Base-by-base conservation (phyloP, 2,797 vertebrate genomes). In the Pipistrellus pygmaeus region DNA sequence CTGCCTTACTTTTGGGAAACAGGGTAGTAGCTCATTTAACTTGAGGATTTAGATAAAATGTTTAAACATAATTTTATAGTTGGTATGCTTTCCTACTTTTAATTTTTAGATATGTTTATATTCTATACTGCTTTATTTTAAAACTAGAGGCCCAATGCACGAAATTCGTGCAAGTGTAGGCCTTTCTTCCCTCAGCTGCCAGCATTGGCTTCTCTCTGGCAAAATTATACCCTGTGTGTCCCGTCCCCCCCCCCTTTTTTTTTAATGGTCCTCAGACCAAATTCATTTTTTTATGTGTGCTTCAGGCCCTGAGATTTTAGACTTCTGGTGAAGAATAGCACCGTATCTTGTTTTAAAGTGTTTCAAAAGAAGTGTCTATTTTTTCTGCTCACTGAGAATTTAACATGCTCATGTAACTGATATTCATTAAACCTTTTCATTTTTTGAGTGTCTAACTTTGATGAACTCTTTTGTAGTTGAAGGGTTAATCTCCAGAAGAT, bases 21-120 rank as follows among this genome's bases (percentile, higher is more conserved):
- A 41, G 38, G 38, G 38, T 41, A 48, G 30, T 78, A 51, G 38
- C 51, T 91, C 38, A 78, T 91, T 73, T 88, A 87, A 90, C 51
- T 90, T 83, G 89, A 86, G 27, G 64, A 91, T 81, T 91, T 88
- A 66, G 35, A n/a, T 92, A 83, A 82, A 85, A 48, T 94, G 44
- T 76, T 88, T 91, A 80, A 90, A 17, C 41, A 82, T 71, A 32
- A 27, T 68, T 72, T 95, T 83, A 64, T 77, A 51, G 88, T 83
- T 91, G 27, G 51, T 93, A 53, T 35, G 12, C 17, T 30, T 69
- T 83, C 25, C 25, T 94, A n/a, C n/a, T 95, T 84, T 88, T 73
- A 55, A 69, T 32, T 91, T 93, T 93, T 85, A 69, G 44, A 75
- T 97, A 60, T 72, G 11, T 92, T 92, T 86, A 87, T 76, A 20